A percentile compares a stretch with the other conserved stretches of the same genome.
Evolutionary conservation across 2,797 vertebrate species (phyloP).

Genomic region (Nyctalus aviator): DNA sequence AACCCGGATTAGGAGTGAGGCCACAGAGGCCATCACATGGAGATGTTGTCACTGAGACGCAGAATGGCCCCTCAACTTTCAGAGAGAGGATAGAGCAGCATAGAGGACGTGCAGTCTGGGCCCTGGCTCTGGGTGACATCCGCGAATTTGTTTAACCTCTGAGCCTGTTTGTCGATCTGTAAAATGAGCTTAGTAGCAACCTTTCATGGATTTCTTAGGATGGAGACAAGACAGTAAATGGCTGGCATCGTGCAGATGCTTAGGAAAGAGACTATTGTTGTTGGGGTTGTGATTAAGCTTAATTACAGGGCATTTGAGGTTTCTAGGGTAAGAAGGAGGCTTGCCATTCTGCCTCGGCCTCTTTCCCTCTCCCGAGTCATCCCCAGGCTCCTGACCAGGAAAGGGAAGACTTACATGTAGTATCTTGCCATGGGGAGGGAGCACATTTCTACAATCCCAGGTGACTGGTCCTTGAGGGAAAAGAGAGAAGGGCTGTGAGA

Average conservation of each 20-base stretch:
- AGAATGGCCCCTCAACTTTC: not conserved
- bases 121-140: not conserved
- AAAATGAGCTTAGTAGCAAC: not conserved
- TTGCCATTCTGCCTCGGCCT: not conserved
- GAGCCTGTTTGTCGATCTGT: not conserved
- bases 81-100: not conserved
- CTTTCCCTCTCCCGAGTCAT: not conserved
- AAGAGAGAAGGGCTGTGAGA: not conserved
- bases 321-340: slow-evolving; percentile 1
- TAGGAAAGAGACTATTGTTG: not conserved
- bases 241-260: not conserved
- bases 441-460: slow-evolving; percentile 60
- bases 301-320: not conserved
- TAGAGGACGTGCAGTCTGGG: not conserved
- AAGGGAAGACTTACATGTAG: slow-evolving; percentile 69
- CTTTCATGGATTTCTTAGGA: not conserved
- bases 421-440: slow-evolving; percentile 80
- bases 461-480: slow-evolving; percentile 25
- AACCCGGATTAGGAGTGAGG: not conserved
- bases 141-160: not conserved
- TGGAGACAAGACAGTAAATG: not conserved
- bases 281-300: not conserved
- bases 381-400: not conserved
- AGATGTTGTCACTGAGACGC: not conserved
- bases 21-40: not conserved